These are phyloP conservation scores for Lycocerus yunnanus DNA, from an alignment of 2,888 invertebrate species.

Conservation along the genomic window DNA sequence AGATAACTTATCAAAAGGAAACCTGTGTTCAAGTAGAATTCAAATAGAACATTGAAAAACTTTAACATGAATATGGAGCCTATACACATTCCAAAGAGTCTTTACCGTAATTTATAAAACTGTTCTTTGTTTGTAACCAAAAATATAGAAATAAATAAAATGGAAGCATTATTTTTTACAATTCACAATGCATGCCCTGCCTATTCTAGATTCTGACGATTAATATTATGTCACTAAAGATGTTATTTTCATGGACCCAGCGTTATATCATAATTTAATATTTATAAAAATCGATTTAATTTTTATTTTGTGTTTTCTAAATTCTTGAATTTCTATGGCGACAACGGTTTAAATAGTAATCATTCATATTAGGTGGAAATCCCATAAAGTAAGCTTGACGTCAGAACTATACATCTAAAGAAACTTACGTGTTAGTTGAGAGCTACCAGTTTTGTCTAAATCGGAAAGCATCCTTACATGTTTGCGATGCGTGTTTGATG, in stretches of 20 bases:
- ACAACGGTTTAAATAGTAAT: no score
- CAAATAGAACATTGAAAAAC: background rate
- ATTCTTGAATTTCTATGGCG: no score
- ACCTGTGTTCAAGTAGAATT: background rate
- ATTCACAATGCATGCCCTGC: background rate
- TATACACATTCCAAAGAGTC: background rate
- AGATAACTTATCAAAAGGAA: constrained; percentile 5
- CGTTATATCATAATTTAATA: background rate
- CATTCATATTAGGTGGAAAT: no score
- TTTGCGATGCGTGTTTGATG: no score
- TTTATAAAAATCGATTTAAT: no score
- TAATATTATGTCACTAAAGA: background rate
- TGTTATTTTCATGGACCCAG: background rate
- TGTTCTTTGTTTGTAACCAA: background rate
- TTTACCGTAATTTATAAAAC: background rate
- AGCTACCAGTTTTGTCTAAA: no score
- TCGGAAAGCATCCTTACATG: no score
- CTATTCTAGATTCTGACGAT: background rate
- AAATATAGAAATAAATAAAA: background rate
- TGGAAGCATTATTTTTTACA: background rate
- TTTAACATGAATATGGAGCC: background rate
- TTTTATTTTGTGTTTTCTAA: no score
- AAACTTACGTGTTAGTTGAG: no score
- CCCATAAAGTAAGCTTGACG: no score
- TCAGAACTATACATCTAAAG: no score